Evolutionary conservation across 2,797 vertebrate species (phyloP).

Genomic region (Amphiprion clarkii): DNA sequence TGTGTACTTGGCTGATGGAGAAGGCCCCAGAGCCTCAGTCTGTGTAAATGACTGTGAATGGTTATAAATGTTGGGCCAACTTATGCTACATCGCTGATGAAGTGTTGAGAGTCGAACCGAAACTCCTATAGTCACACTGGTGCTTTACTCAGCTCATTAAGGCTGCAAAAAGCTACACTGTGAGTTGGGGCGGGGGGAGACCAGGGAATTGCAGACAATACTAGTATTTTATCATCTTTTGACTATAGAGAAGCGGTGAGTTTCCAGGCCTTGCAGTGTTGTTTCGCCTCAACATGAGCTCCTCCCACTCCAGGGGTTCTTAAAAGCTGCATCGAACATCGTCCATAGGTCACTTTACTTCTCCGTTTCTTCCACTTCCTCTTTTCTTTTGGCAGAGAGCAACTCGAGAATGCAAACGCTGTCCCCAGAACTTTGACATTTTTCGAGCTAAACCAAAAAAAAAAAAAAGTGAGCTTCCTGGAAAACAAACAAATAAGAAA

Average conservation of each 20-base stretch:
- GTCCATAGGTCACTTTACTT: conserved; percentile 39
- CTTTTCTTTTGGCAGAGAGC: conserved; percentile 37
- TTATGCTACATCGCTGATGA: conserved; percentile 79
- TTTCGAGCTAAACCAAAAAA: conserved; percentile 53
- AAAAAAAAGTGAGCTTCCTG: conserved; percentile 46
- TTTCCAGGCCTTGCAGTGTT: conserved; percentile 62
- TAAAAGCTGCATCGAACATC: conserved; percentile 46
- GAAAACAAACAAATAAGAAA: conserved; percentile 71
- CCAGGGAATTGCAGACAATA: conserved; percentile 77
- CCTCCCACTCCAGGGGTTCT: conserved; percentile 56
- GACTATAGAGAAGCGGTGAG: conserved; percentile 52
- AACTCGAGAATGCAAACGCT: conserved; percentile 41
- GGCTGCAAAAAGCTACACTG: conserved; percentile 64
- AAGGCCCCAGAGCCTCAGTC: conserved; percentile 51
- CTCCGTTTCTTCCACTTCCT: conserved; percentile 20
- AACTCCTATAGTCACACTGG: conserved; percentile 54
- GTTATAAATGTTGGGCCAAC: conserved; percentile 74
- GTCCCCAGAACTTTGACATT: conserved; percentile 71
- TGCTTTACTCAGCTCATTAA: conserved; percentile 83
- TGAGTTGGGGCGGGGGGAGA: conserved; percentile 52
- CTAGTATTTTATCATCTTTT: conserved; percentile 82
- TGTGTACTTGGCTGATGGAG: conserved; percentile 41
- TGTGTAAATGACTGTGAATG: conserved; percentile 74
- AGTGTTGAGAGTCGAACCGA: conserved; percentile 65
- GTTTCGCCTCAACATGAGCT: conserved; percentile 54